Evolutionary conservation across 2,888 invertebrate genomes (phyloP).

Genomic region (Bugula neritina): DNA sequence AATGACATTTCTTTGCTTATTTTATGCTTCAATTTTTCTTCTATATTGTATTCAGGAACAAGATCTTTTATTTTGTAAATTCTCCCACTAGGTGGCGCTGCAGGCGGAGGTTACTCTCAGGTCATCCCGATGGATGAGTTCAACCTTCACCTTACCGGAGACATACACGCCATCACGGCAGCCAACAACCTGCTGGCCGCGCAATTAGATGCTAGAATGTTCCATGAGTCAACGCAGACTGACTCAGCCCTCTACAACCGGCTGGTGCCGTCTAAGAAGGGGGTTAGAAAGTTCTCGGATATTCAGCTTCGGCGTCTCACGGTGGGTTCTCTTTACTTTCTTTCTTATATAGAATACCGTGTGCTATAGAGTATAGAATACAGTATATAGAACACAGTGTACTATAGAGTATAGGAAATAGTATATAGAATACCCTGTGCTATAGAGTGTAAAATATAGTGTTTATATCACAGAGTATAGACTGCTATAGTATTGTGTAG

Average conservation of each 20-base stretch:
- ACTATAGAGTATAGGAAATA: neutral
- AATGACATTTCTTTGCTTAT: too few species aligned
- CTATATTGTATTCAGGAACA: too few species aligned
- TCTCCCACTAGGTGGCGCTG: conserved; percentile 72
- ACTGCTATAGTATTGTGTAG: too few species aligned
- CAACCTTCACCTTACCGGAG: conserved; percentile 91
- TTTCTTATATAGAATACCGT: neutral
- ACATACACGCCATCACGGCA: conserved; percentile 96
- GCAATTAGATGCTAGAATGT: conserved; percentile 90
- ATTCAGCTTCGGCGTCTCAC: conserved; percentile 70
- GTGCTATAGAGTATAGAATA: neutral
- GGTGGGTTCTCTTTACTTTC: too few species aligned
- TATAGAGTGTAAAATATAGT: too few species aligned
- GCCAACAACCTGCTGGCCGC: conserved; percentile 97
- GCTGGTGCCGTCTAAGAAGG: conserved; percentile 77
- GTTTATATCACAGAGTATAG: too few species aligned
- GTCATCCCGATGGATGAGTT: conserved; percentile 99
- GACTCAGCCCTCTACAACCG: conserved; percentile 76
- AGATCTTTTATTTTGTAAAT: too few species aligned
- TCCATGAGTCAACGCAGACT: conserved; percentile 89
- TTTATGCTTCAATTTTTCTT: too few species aligned
- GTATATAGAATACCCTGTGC: too few species aligned
- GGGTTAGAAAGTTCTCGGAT: conserved; percentile 72
- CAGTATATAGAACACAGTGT: neutral
- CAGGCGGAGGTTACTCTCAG: conserved; percentile 93